Evolutionary conservation across 2,888 invertebrate species (phyloP), one percentile per base, ranked within the genome.

Genomic region (Nomada lathburiana): DNA sequence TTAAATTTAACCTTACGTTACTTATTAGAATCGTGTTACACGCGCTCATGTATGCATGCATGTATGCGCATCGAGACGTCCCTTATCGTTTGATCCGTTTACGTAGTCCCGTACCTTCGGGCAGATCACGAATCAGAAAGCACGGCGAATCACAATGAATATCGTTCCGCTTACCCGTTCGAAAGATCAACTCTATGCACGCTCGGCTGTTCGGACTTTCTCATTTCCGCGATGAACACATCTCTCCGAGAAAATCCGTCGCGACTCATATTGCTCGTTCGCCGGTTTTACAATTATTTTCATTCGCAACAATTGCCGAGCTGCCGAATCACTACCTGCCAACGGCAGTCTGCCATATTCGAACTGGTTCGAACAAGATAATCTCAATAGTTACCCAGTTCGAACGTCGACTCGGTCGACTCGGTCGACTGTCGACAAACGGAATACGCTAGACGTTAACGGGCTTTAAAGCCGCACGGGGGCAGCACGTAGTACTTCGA

Each of bases 301-400:
- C 59, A 77, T 57, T 60, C 68, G 63, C 53, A 84, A 90, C 76
- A 76, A 87, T 84, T 85, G 82, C 78, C 85, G 89, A 83, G 78
- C 87, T 86, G 81, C 83, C 80, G 86, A 84, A 85, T 83, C 79
- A 83, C 81, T 73, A 69, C 23, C 73, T 80, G 80, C 72, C 80
- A 68, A 73, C 63, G 72, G 72, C 73, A 69, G 87, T 86, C 90
- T 89, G 89, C 90, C 90, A 91, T 91, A 85, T 90, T 90, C 83
- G 74, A 72, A 76, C 75, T 64, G 63, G 50, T 72, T 53, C 47
- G 60, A 71, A 68, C 75, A 55, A 76, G 70, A 76, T 62, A 80
- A 78, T 82, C 76, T 73, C 82, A 80, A 75, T 64, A 62, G 63
- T 64, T 65, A 71, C 53, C 65, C 53, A 29, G 69, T n/a, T 65